Evolutionary conservation across 2,888 invertebrate genomes (phyloP).

Genomic region (Piscicola geometra): DNA sequence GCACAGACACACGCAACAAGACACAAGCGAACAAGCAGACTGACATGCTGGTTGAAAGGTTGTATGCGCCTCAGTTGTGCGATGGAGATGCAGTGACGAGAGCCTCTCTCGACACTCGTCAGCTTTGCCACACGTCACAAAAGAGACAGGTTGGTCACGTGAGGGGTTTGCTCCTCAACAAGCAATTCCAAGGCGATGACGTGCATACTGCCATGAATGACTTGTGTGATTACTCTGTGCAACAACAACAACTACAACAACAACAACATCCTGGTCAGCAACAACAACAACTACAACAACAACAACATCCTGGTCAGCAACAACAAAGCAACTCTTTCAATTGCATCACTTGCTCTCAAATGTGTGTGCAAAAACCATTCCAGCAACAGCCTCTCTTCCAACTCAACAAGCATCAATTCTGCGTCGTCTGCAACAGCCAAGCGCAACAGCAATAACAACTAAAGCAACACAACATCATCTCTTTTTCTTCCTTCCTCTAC

Average conservation of each 20-base stretch:
- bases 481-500: too few relatives aligned
- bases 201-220: not conserved
- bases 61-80: not conserved
- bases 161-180: not conserved
- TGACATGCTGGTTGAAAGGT: not conserved
- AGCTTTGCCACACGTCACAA: not conserved
- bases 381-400: not conserved
- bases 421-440: not conserved
- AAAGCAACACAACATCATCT: too few relatives aligned
- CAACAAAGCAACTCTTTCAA: too few relatives aligned
- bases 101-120: not conserved
- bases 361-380: not conserved
- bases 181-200: not conserved
- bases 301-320: too few relatives aligned
- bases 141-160: not conserved
- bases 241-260: not conserved
- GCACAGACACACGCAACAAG: not conserved
- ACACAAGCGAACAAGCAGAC: not conserved
- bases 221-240: not conserved
- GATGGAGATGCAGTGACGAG: not conserved
- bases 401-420: not conserved
- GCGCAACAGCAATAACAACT: too few relatives aligned
- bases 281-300: too few relatives aligned
- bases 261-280: too few relatives aligned
- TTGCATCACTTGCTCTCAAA: not conserved